These are phyloP conservation scores for Ammodramus savannarum DNA, from an alignment of 2,113 vertebrate genomes.

Conservation along the genomic window DNA sequence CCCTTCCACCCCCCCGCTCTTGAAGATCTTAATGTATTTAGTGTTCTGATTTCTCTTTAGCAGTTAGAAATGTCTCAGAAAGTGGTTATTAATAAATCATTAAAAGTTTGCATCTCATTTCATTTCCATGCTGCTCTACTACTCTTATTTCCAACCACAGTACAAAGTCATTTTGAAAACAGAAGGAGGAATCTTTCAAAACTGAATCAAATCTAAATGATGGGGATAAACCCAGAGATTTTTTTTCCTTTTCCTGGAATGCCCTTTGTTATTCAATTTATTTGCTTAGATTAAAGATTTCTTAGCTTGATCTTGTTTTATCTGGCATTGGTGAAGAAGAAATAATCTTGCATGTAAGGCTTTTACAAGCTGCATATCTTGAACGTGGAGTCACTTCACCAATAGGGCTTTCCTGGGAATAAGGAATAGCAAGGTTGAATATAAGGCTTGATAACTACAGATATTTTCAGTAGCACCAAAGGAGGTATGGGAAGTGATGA, in stretches of 20 bases:
- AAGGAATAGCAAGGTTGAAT: constrained; percentile 45
- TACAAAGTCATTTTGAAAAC: constrained; percentile 4
- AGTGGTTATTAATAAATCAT: constrained; percentile 70
- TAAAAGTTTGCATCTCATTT: constrained; percentile 62
- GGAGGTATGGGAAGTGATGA: constrained; percentile 59
- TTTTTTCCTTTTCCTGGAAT: neutral
- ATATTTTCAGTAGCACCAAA: constrained; percentile 58
- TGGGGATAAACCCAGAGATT: neutral
- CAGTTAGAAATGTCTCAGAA: constrained; percentile 54
- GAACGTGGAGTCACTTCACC: neutral
- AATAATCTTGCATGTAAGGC: neutral
- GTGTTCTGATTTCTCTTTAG: constrained; percentile 52
- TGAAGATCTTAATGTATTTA: constrained; percentile 38
- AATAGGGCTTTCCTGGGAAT: constrained; percentile 36
- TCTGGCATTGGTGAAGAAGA: neutral
- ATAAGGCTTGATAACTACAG: constrained; percentile 30
- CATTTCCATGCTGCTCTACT: constrained; percentile 8
- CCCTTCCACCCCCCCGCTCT: fast-evolving
- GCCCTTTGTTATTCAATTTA: neutral
- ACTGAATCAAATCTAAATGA: neutral
- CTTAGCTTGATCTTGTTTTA: neutral
- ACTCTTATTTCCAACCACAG: neutral
- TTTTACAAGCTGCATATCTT: neutral
- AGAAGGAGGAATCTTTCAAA: neutral
- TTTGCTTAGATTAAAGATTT: constrained; percentile 19